Percentiles rank a stretch among this genome's conserved stretches.
These are phyloP conservation scores for Drosophila putrida DNA, from an alignment of 2,888 invertebrate genomes.

Conservation along the genomic window DNA sequence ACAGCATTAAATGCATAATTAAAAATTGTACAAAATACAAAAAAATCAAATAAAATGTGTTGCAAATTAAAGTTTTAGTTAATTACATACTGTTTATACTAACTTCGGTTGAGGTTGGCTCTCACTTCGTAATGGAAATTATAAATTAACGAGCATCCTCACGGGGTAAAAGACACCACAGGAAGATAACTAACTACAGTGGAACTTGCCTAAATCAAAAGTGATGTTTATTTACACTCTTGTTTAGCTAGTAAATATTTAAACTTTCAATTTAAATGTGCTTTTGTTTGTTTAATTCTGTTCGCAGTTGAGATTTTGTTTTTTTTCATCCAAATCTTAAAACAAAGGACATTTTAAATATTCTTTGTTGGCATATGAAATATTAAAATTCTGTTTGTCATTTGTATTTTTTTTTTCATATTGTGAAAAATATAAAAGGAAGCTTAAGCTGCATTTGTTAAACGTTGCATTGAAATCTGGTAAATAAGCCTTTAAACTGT, in stretches of 20 bases:
- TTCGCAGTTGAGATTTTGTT: not conserved
- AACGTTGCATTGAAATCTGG: constrained; percentile 17
- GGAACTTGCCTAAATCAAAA: too few species aligned
- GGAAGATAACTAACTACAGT: too few species aligned
- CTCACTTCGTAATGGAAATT: not conserved
- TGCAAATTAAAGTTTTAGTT: constrained; percentile 24
- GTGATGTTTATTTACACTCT: too few species aligned
- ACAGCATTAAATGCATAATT: constrained; percentile 12
- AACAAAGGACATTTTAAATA: constrained; percentile 11
- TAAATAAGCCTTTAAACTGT: constrained; percentile 31
- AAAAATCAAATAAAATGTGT: not conserved
- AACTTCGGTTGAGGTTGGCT: not conserved
- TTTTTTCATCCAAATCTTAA: not conserved
- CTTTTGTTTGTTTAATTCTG: not conserved
- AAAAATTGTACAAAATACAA: not conserved
- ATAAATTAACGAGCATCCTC: not conserved
- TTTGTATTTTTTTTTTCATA: not conserved
- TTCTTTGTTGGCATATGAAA: not conserved
- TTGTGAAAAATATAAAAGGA: not conserved
- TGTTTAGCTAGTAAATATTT: too few species aligned
- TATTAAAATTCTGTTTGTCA: constrained; percentile 3
- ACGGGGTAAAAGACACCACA: too few species aligned
- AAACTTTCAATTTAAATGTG: too few species aligned
- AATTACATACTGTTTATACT: constrained; percentile 22
- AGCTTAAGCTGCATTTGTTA: constrained; percentile 29